phyloP scores from a whole-genome alignment of 2,113 vertebrate species.

The Heterocephalus glaber region DNA sequence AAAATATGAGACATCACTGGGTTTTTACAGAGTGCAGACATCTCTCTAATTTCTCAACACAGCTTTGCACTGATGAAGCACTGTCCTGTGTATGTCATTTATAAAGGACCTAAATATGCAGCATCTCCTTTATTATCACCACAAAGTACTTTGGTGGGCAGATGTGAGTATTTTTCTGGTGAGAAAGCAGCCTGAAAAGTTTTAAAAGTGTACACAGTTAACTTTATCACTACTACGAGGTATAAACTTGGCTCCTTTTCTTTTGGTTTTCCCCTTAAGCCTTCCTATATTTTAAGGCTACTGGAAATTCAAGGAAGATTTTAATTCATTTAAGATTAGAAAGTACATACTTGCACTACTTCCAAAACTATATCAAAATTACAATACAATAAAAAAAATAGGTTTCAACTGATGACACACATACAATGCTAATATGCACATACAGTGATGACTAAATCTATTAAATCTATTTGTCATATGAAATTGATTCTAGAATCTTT shows the following conservation, averaged over 20 bases:
- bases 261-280: background rate
- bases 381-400: background rate
- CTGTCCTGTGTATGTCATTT: background rate
- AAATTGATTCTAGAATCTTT: background rate
- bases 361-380: slow-evolving; percentile 21
- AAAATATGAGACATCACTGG: background rate
- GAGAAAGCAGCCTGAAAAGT: background rate
- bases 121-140: background rate
- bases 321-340: background rate
- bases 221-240: background rate
- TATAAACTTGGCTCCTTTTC: background rate
- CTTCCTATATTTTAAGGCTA: background rate
- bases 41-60: background rate
- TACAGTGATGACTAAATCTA: background rate
- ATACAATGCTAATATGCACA: background rate
- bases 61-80: background rate
- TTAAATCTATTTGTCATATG: background rate
- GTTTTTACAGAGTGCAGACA: background rate
- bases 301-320: background rate
- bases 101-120: background rate
- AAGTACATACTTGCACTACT: background rate
- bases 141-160: too few species aligned
- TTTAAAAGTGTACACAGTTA: background rate
- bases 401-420: background rate
- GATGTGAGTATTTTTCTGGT: background rate